A percentile compares a stretch with the other conserved stretches of the same genome.
phyloP scores from a whole-genome alignment of 2,113 vertebrate species.

The Chitala chitala region DNA sequence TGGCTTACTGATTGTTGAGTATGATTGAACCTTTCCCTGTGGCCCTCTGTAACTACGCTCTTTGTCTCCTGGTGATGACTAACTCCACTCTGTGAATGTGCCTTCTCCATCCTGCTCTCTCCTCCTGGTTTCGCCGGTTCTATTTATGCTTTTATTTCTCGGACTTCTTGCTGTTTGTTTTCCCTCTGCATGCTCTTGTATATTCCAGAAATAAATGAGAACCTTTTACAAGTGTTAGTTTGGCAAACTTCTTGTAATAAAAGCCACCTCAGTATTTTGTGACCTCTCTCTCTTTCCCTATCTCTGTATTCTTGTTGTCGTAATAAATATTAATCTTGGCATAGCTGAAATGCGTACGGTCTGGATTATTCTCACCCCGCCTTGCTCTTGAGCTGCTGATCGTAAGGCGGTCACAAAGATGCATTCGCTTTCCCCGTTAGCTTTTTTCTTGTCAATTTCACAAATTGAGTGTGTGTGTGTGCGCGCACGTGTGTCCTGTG shows the following conservation, averaged over 20 bases:
- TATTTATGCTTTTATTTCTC: constrained; percentile 39
- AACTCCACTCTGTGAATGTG: constrained; percentile 89
- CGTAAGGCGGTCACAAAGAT: constrained; percentile 27
- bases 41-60: not conserved
- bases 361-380: constrained; percentile 60
- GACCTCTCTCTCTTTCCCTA: constrained; percentile 69
- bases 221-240: constrained; percentile 65
- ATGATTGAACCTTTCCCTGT: constrained; percentile 53
- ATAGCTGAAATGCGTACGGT: constrained; percentile 86
- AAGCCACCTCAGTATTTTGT: constrained; percentile 77
- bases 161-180: constrained; percentile 42
- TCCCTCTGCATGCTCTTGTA: constrained; percentile 70
- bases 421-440: constrained; percentile 27
- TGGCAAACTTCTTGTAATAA: constrained; percentile 78
- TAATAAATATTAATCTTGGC: constrained; percentile 98
- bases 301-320: constrained; percentile 82
- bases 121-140: constrained; percentile 48
- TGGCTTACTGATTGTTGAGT: constrained; percentile 71
- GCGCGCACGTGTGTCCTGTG: not conserved
- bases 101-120: constrained; percentile 83
- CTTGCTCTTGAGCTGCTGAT: constrained; percentile 41
- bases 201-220: constrained; percentile 55
- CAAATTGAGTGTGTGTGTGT: constrained; percentile 56
- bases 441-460: constrained; percentile 74
- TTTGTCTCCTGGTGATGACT: constrained; percentile 52